Conservation (phyloP, 2,888 invertebrate genomes). For the Acanthosepion esculentum region DNA sequence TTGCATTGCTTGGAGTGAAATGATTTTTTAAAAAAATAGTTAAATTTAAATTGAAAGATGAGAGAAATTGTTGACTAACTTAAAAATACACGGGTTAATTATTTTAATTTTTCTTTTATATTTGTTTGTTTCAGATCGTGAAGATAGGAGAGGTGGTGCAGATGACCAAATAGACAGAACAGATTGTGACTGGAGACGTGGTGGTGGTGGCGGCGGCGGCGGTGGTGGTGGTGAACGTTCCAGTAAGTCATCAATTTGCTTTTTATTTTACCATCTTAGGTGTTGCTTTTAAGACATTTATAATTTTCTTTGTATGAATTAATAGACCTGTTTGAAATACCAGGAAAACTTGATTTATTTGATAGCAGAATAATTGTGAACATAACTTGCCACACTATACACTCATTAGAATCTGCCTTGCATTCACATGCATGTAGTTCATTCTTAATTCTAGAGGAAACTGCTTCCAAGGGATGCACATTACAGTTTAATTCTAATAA, state of each 20-base stretch:
- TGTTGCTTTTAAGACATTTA: neutral
- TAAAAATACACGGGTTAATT: neutral
- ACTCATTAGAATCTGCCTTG: too few species aligned
- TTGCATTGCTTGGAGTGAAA: too few species aligned
- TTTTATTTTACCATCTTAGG: neutral
- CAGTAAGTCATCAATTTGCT: neutral
- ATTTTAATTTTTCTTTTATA: neutral
- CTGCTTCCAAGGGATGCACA: too few species aligned
- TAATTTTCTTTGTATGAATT: neutral
- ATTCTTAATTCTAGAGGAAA: too few species aligned
- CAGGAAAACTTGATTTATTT: too few species aligned
- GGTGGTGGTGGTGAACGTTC: constrained; percentile 46
- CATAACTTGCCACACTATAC: too few species aligned
- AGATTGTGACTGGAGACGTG: constrained; percentile 66
- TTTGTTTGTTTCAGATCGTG: constrained; percentile 40
- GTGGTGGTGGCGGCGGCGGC: neutral
- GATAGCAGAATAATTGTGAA: too few species aligned
- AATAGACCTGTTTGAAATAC: too few species aligned
- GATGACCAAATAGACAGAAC: constrained; percentile 66
- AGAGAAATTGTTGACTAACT: neutral
- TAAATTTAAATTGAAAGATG: too few species aligned
- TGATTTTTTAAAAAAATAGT: too few species aligned
- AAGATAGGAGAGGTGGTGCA: constrained; percentile 45
- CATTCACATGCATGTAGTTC: too few species aligned
- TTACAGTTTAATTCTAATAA: too few species aligned